Evolutionary conservation across 1,140 invertebrate genomes (phyloP), one percentile per base, ranked within the genome.

Genomic region (Planococcus citri): DNA sequence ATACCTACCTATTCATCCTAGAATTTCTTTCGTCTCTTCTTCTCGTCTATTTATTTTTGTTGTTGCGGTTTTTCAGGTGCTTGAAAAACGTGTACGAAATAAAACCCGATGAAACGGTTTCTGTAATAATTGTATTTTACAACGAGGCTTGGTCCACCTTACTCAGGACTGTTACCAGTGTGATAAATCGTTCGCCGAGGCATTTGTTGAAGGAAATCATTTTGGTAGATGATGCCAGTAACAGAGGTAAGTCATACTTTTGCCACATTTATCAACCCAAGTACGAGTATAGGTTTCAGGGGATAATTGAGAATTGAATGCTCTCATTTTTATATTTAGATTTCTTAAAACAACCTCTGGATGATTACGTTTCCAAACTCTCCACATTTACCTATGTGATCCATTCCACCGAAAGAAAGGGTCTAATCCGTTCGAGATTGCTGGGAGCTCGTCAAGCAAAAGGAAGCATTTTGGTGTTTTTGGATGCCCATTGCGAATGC

Each of bases 401-500:
- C 21, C 83, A 92, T 69, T 87, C 88, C 70, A 72, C 77, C 29
- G 80, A 85, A 69, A 82, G 95, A 69, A 84, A 88, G 20, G 95
- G 95, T 1, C 78, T 97, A 33, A 91, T 97, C 10, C 86, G 88
- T 70, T 93, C 94, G 0, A 83, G 94, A 68, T 81, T 97, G 0
- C 78, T 92, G 76, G 95, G 95, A 1, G 93, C 94, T 0, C 80
- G 82, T 38, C 76, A 83, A 71, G 92, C 94, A 0, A 82, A 79
- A 38, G 93, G 92, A 0, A 80, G 91, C 75, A 90, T 94, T 29
- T 78, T 95, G 1, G 89, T 88, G 10, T 97, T 97, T 78, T 80
- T 97, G 8, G 94, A 97, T 79, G 92, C 94, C 25, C 94, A 97
- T 78, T 95, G 93, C 77, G 95, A 97, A 82, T 90, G 88, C 75